phyloP scores from a whole-genome alignment of 2,797 vertebrate genomes.

The Setipinna tenuifilis region DNA sequence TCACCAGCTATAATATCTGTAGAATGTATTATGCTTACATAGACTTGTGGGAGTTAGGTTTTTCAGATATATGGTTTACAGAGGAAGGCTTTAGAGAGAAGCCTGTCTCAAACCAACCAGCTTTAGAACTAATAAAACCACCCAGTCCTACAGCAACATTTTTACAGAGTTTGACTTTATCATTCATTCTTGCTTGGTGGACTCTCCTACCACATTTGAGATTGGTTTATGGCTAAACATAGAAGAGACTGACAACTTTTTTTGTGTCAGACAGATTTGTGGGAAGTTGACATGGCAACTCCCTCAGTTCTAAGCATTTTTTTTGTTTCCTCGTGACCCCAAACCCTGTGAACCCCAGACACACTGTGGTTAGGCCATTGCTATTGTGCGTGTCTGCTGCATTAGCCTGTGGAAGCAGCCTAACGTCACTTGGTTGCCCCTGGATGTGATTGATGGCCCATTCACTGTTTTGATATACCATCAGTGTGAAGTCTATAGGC shows the following conservation, averaged over 20 bases:
- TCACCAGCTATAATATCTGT: constrained; percentile 22
- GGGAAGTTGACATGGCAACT: constrained; percentile 41
- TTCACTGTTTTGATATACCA: constrained; percentile 24
- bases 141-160: background rate
- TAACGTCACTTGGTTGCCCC: constrained; percentile 32
- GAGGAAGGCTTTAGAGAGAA: background rate
- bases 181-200: background rate
- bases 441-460: constrained; percentile 31
- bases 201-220: constrained; percentile 16
- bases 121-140: background rate
- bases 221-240: constrained; percentile 36
- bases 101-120: background rate
- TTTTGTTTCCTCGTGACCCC: constrained; percentile 27
- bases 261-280: constrained; percentile 29
- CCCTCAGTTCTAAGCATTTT: constrained; percentile 39
- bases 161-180: background rate
- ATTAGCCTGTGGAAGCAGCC: constrained; percentile 18
- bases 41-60: background rate
- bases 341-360: constrained; percentile 43
- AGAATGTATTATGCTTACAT: background rate
- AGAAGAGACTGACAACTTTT: constrained; percentile 33
- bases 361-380: constrained; percentile 39
- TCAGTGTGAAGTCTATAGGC: background rate
- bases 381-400: constrained; percentile 39
- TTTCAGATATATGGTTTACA: background rate